Base-by-base conservation (phyloP, 2,113 vertebrate genomes). In the Murina feae region DNA sequence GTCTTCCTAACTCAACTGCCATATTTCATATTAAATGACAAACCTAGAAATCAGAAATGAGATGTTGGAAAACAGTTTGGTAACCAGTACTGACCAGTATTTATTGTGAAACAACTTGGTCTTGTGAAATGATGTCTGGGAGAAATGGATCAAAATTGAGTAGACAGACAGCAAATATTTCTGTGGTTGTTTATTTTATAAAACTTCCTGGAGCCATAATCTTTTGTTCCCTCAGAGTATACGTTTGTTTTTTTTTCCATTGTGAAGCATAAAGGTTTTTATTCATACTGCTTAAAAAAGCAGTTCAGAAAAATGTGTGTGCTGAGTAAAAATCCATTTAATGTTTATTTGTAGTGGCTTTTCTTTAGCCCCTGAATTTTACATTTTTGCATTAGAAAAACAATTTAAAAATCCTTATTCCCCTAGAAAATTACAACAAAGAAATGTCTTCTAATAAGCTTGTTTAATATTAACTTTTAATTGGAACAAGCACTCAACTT, bases 381-480 rank as follows among this genome's bases (percentile, higher is more conserved):
- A 51, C 28, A 55, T 65, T 69, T 4, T 90, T 90, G 42, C 4
- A 72, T 94, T 65, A 94, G 80, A 69, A 94, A 96, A 86, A 25
- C 10, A 84, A 55, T 9, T 71, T 83, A 20, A 82, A 93, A 1
- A 10, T 93, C 35, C 71, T 28, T 86, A 89, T 87, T 85, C n/a
- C 35, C 28, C 44, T 78, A 58, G 71, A 92, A 86, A 96, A 39
- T 90, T 88, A 89, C 2, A 86, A 71, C 72, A 93, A 85, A 69
- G 87, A 90, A n/a, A 71, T 13, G 11, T 94, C 42, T 90, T 96
- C 51, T 87, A 74, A 81, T 95, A 92, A 95, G 6, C 74, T 94
- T 93, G 65, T 82, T 68, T 94, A 58, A 55, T 93, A 80, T 92
- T 97, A 92, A 85, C 60, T 95, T 92, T 96, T 92, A 93, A 63